These are phyloP conservation scores for Monomorium pharaonis DNA, from an alignment of 1,140 invertebrate species.

Conservation along the genomic window DNA sequence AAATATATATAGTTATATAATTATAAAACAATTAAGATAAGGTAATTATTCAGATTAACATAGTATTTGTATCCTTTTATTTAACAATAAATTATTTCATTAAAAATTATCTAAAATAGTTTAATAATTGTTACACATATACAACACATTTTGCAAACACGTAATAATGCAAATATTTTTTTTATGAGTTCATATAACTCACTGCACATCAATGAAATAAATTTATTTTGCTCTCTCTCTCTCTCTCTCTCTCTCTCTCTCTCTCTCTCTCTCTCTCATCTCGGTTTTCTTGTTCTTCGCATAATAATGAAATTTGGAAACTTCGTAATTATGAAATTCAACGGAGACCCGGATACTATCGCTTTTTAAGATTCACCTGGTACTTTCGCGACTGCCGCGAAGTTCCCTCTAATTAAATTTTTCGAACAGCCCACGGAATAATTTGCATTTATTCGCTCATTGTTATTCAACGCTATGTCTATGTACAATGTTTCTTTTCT, in stretches of 20 bases:
- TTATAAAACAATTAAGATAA: not conserved
- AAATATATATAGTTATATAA: constrained; percentile 4
- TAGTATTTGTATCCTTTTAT: not conserved
- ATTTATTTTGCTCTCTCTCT: not conserved
- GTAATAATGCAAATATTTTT: not conserved
- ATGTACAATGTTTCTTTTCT: constrained; percentile 18
- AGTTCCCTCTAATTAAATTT: constrained; percentile 55
- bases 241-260: not conserved
- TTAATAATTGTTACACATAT: not conserved
- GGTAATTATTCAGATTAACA: not conserved
- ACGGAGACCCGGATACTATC: constrained; percentile 17
- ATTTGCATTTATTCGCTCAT: constrained; percentile 54
- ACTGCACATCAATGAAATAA: not conserved
- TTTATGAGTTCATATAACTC: not conserved
- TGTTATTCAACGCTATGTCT: constrained; percentile 40
- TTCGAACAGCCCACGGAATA: constrained; percentile 38
- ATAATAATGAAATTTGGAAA: constrained; percentile 20
- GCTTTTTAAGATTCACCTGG: constrained; percentile 43
- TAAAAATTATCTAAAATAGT: constrained; percentile 10
- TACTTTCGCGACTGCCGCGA: constrained; percentile 17
- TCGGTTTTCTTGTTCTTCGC: not conserved
- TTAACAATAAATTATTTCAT: not conserved
- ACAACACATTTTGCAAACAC: not conserved
- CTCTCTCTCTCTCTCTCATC: not conserved
- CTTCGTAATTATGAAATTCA: constrained; percentile 55